Evolutionary conservation across 1,140 invertebrate species (phyloP).

Genomic region (Bombus pascuorum): DNA sequence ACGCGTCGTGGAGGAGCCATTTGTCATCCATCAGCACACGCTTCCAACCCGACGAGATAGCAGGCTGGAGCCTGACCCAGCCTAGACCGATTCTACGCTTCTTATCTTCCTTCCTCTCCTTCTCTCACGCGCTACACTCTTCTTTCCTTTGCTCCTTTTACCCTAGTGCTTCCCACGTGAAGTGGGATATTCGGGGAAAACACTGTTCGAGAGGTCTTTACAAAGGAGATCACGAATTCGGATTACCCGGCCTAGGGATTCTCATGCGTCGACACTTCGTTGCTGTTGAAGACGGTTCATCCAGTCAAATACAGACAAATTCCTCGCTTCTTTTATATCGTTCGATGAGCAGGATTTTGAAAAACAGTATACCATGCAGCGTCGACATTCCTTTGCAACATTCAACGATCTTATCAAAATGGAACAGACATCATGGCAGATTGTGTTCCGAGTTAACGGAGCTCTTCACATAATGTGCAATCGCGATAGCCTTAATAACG

Average conservation of each 20-base stretch:
- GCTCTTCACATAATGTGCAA: background rate
- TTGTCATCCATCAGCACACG: conserved; percentile 81
- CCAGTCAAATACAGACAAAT: background rate
- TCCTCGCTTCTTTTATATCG: too few species aligned
- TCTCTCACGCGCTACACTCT: background rate
- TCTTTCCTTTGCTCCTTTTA: background rate
- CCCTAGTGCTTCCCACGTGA: background rate
- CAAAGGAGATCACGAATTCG: conserved; percentile 22
- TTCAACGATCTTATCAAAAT: background rate
- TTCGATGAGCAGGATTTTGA: too few species aligned
- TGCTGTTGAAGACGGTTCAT: background rate
- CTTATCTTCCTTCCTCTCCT: conserved; percentile 28
- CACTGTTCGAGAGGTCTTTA: conserved; percentile 22
- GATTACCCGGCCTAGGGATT: conserved; percentile 1
- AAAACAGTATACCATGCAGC: fast-evolving
- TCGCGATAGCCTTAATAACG: background rate
- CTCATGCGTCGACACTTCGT: background rate
- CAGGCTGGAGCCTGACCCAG: conserved; percentile 53
- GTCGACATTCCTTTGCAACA: background rate
- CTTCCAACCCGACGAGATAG: conserved; percentile 66
- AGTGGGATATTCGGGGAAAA: background rate
- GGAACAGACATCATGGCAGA: too few species aligned
- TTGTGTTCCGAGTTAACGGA: background rate
- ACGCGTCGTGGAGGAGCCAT: conserved; percentile 80
- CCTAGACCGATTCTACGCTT: conserved; percentile 57